Conservation (phyloP, 2,797 vertebrate genomes). For the Capromys pilorides region DNA sequence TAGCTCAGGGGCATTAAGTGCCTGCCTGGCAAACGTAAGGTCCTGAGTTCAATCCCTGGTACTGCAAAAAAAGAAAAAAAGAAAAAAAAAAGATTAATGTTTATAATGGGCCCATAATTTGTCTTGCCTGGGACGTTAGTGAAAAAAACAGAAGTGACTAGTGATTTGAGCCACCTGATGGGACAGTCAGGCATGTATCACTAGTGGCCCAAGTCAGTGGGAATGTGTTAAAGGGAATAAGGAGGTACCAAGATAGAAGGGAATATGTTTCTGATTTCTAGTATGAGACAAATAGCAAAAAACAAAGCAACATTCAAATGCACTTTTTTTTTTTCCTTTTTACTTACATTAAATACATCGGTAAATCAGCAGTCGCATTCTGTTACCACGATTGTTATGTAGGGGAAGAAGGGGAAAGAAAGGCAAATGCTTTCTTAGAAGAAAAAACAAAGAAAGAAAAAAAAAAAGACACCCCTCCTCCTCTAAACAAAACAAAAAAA, state of each 20-base stretch:
- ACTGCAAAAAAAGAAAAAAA: too few relatives aligned
- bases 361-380: conserved; percentile 85
- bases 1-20: too few relatives aligned
- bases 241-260: background rate
- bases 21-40: too few relatives aligned
- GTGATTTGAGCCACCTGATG: background rate
- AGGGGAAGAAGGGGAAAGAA: conserved; percentile 70
- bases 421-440: conserved; percentile 79
- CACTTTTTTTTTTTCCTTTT: conserved; percentile 80
- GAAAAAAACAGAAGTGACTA: background rate
- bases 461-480: background rate
- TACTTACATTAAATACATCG: conserved; percentile 89
- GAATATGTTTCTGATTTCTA: conserved; percentile 38
- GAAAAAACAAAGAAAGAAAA: conserved; percentile 47
- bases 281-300: conserved; percentile 49
- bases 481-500: conserved; percentile 46
- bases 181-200: background rate
- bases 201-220: background rate
- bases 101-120: background rate
- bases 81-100: background rate
- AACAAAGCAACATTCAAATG: conserved; percentile 79
- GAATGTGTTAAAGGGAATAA: background rate
- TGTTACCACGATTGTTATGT: conserved; percentile 87
- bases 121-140: background rate
- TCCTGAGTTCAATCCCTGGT: too few relatives aligned